Conservation (phyloP, 2,888 invertebrate genomes). For the Orchesellides sinensis region DNA sequence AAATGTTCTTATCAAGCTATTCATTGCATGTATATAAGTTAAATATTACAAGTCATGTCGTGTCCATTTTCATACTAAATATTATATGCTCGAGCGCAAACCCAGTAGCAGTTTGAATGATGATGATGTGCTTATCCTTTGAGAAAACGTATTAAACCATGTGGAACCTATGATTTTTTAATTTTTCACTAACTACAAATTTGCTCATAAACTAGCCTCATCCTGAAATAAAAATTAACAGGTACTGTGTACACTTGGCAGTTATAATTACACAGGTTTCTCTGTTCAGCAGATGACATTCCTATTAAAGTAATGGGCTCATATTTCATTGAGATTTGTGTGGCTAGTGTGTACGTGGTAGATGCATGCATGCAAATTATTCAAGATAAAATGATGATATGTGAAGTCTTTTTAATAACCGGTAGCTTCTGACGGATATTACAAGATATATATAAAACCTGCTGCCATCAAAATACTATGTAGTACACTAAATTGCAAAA, state of each 20-base stretch:
- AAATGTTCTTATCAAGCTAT: not conserved
- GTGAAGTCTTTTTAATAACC: constrained; percentile 26
- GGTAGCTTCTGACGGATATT: constrained; percentile 1
- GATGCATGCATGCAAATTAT: constrained; percentile 45
- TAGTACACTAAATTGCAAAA: not conserved
- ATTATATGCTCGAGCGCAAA: constrained; percentile 36
- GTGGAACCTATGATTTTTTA: constrained; percentile 17
- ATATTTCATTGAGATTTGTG: constrained; percentile 63
- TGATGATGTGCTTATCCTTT: constrained; percentile 14
- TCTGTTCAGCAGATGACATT: constrained; percentile 56
- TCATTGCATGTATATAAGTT: too few relatives aligned
- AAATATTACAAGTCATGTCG: too few relatives aligned
- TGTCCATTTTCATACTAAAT: not conserved
- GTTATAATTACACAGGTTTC: constrained; percentile 65
- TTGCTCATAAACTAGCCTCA: constrained; percentile 2
- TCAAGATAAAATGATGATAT: not conserved
- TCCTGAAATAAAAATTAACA: constrained; percentile 45
- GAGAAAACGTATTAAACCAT: constrained; percentile 30
- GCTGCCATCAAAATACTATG: not conserved
- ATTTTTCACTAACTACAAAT: constrained; percentile 7
- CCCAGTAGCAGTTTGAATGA: constrained; percentile 51
- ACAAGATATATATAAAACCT: not conserved
- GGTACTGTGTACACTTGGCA: constrained; percentile 50
- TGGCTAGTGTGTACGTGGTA: not conserved
- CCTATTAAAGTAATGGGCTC: constrained; percentile 65